Percentiles rank a stretch among this genome's conserved stretches.
These are phyloP conservation scores for Crepidodera aurea DNA, from an alignment of 2,888 invertebrate genomes.

Conservation along the genomic window DNA sequence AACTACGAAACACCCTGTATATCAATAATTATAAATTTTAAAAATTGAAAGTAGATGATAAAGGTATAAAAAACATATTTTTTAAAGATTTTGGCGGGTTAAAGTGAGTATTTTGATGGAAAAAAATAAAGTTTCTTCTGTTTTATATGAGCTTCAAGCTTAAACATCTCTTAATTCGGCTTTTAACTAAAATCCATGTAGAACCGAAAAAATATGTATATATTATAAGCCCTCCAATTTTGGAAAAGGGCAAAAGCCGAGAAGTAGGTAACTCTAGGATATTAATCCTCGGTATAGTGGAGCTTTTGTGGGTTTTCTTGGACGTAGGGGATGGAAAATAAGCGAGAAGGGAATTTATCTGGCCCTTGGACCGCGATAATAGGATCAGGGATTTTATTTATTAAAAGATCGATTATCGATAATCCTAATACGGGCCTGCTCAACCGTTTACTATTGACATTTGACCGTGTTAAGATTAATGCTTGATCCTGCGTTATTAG, in stretches of 20 bases:
- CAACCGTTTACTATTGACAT: constrained; percentile 53
- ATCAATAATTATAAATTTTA: too few relatives aligned
- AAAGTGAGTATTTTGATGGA: too few relatives aligned
- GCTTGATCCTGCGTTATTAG: constrained; percentile 14
- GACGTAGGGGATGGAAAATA: constrained; percentile 46
- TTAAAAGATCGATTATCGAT: constrained; percentile 56
- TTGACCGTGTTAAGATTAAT: constrained; percentile 43
- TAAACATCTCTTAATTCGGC: too few relatives aligned
- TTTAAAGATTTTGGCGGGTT: too few relatives aligned
- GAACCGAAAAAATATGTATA: neutral
- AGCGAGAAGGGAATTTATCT: constrained; percentile 55
- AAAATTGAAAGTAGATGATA: too few relatives aligned
- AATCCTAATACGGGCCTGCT: constrained; percentile 53
- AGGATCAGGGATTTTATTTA: constrained; percentile 59
- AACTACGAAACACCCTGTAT: too few relatives aligned
- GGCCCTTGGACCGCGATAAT: constrained; percentile 57
- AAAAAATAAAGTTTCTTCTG: too few relatives aligned
- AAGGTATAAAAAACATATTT: too few relatives aligned
- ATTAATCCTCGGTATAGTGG: constrained; percentile 8
- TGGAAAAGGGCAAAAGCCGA: constrained; percentile 17
- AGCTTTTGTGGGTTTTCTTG: constrained; percentile 53
- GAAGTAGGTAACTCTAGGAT: constrained; percentile 25
- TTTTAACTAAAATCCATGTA: too few relatives aligned
- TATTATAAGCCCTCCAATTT: neutral
- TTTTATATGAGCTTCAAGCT: too few relatives aligned